Evolutionary conservation across 1,140 invertebrate species (phyloP), one percentile per base, ranked within the genome.

Genomic region (Ephestia elutella): DNA sequence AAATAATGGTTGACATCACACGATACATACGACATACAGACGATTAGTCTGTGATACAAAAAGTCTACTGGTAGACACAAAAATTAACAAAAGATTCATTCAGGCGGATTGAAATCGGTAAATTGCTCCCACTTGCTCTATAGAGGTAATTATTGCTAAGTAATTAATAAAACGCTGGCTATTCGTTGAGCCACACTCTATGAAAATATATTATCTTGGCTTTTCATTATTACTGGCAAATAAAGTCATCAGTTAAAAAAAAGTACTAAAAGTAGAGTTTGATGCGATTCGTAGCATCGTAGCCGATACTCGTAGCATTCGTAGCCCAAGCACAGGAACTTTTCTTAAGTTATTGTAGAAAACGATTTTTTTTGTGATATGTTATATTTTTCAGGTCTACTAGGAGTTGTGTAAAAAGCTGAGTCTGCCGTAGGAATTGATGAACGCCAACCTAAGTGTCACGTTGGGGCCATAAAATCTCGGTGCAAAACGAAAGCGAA

Each of bases 1-100:
- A n/a, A n/a, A n/a, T n/a, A n/a, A n/a, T n/a, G n/a, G n/a, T n/a
- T n/a, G n/a, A n/a, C n/a, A n/a, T n/a, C n/a, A n/a, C n/a, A n/a
- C n/a, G n/a, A n/a, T n/a, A n/a, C n/a, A n/a, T n/a, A n/a, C n/a
- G n/a, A n/a, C n/a, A n/a, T n/a, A n/a, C n/a, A n/a, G n/a, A n/a
- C n/a, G n/a, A n/a, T n/a, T n/a, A n/a, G n/a, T n/a, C n/a, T n/a
- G n/a, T n/a, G n/a, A n/a, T n/a, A n/a, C n/a, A n/a, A n/a, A n/a
- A n/a, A n/a, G n/a, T n/a, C n/a, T n/a, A n/a, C n/a, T n/a, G n/a
- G 30, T 51, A 66, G 58, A 54, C 19, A 56, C 48, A 78, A 72
- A 63, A 63, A 82, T 78, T 78, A 79, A 86, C 83, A 86, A 86
- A 82, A 73, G 73, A 74, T 65, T 80, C 73, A 68, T 71, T 80